Conservation (phyloP, 1,140 invertebrate genomes). For the Dreissena rostriformis region DNA sequence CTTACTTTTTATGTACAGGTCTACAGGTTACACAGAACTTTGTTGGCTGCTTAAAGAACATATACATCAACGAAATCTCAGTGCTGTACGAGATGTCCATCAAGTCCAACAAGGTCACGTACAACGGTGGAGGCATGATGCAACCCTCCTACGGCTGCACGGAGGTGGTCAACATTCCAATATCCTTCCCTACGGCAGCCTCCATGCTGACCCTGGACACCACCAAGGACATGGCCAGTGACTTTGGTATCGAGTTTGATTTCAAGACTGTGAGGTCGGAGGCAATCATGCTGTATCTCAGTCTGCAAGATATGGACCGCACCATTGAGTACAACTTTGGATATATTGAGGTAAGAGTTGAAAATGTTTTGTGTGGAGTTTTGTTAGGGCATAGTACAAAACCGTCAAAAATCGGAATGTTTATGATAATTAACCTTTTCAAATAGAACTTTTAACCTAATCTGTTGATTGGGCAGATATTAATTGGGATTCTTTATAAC, state of each 20-base stretch:
- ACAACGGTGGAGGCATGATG: conserved; percentile 86
- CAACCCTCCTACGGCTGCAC: conserved; percentile 91
- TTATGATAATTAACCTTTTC: too few species aligned
- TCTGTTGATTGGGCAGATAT: too few species aligned
- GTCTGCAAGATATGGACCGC: conserved; percentile 82
- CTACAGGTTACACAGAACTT: conserved; percentile 84
- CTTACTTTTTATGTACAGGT: conserved; percentile 72
- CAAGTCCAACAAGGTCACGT: conserved; percentile 84
- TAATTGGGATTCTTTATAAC: too few species aligned
- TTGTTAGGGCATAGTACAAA: too few species aligned
- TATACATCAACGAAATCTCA: conserved; percentile 95
- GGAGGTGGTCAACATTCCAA: conserved; percentile 93
- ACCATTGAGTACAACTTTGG: conserved; percentile 87
- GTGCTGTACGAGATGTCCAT: conserved; percentile 91
- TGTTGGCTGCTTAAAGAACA: conserved; percentile 93
- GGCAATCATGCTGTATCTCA: conserved; percentile 92
- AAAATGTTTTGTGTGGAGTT: too few species aligned
- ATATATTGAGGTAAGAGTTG: conserved; percentile 91
- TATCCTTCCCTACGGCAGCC: conserved; percentile 94
- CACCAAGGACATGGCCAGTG: conserved; percentile 85
- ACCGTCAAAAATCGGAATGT: too few species aligned
- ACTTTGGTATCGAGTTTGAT: conserved; percentile 91
- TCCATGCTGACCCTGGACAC: conserved; percentile 82
- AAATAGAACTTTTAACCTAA: too few species aligned
- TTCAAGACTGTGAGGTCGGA: conserved; percentile 92